Base-by-base conservation (phyloP, 1,140 invertebrate species). In the Nylanderia fulva region DNA sequence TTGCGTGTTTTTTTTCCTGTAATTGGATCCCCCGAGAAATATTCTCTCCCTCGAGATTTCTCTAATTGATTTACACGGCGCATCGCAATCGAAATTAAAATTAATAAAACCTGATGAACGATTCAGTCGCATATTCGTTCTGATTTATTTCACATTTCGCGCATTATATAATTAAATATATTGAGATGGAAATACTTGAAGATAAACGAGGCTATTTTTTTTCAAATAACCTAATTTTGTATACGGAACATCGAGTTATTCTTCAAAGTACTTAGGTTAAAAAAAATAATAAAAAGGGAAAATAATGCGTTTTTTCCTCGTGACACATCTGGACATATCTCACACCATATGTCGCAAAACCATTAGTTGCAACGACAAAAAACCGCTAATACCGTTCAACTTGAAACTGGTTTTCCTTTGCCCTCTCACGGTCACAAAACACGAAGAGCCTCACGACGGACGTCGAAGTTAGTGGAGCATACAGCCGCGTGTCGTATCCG, bases 381-480 rank as follows among this genome's bases (percentile, higher is more conserved):
- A 33, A 58, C 24, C 66, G 64, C 66, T 45, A 71, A 33, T 52
- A 42, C 64, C 77, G 64, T 80, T 71, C 5, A 39, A 11, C 3
- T 36, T n/a, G n/a, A 54, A 72, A 82, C 64, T 60, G 77, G 66
- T 72, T 72, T 24, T 82, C 54, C 52, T 27, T 71, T 48, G 64
- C 18, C 63, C 77, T 82, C 61, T 58, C 33, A 48, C 64, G 42
- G 29, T 66, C 56, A 33, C 48, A 42, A 74, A 72, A 2, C 58
- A 61, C 80, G 61, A 85, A 88, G 86, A n/a, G 88, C 83, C 36
- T 63, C 42, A 84, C 33, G 58, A 63, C 36, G 64, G 63, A 79
- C 15, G 45, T 79, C 27, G 18, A 68, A 88, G 76, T 88, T 88
- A 88, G 76, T 85, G 88, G 83, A 86, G 86, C 88, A 54, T 88